Percentiles rank a stretch among this genome's conserved stretches.
Evolutionary conservation across 35 echinoderm and acorn worm genomes (phyloP).

Genomic region (Ophiothrix spiculata): DNA sequence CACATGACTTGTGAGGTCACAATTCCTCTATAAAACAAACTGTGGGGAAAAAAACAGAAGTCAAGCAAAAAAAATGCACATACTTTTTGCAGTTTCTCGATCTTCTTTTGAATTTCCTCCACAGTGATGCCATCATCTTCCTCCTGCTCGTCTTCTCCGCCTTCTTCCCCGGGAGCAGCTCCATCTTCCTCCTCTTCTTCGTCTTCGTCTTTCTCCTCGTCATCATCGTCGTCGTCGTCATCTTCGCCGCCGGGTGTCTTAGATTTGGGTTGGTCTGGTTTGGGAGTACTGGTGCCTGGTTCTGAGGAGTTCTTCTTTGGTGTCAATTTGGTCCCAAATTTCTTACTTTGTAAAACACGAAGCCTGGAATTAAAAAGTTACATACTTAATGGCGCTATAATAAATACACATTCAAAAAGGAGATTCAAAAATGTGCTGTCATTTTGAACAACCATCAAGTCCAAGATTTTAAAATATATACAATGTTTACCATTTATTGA

Average conservation of each 20-base stretch:
- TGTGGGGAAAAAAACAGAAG: not conserved
- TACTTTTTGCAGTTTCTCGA: slow-evolving; percentile 89
- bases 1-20: not conserved
- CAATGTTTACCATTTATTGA: too few species aligned
- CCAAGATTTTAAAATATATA: too few species aligned
- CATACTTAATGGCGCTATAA: too few species aligned
- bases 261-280: not conserved
- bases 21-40: not conserved
- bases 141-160: slow-evolving; percentile 35
- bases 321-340: slow-evolving; percentile 16
- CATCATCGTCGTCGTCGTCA: slow-evolving; percentile 44
- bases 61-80: too few species aligned
- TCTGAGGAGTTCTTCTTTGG: slow-evolving; percentile 28
- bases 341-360: slow-evolving; percentile 39
- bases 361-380: slow-evolving; percentile 40
- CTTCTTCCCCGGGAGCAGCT: slow-evolving; percentile 31
- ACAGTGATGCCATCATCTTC: slow-evolving; percentile 24
- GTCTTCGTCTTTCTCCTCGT: slow-evolving; percentile 52
- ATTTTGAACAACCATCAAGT: too few species aligned
- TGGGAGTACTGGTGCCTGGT: slow-evolving; percentile 18
- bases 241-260: slow-evolving; percentile 39
- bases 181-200: slow-evolving; percentile 46
- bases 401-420: not conserved
- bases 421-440: too few species aligned
- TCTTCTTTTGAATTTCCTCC: slow-evolving; percentile 93